These are phyloP conservation scores for Allacma fusca DNA, from an alignment of 2,888 invertebrate genomes.

Conservation along the genomic window DNA sequence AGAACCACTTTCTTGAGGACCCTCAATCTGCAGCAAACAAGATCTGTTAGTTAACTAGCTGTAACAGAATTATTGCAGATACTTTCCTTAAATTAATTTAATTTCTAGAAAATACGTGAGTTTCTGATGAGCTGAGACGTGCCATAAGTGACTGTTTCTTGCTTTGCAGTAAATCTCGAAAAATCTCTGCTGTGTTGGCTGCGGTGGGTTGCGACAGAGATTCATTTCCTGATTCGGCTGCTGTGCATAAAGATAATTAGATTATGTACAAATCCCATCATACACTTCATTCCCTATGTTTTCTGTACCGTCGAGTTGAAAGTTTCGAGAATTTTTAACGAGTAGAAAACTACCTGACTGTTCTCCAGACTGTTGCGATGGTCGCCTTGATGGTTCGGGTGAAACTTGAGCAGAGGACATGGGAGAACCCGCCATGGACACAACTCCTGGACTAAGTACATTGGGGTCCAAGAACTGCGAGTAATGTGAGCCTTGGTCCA, in stretches of 20 bases:
- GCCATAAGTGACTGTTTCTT: constrained; percentile 87
- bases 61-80: not conserved
- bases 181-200: constrained; percentile 80
- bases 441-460: constrained; percentile 58
- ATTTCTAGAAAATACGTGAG: constrained; percentile 75
- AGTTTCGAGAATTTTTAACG: too few relatives aligned
- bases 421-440: constrained; percentile 60
- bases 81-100: constrained; percentile 12
- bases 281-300: too few relatives aligned
- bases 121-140: constrained; percentile 87
- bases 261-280: not conserved
- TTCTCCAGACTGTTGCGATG: constrained; percentile 60
- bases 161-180: constrained; percentile 91
- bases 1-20: constrained; percentile 33
- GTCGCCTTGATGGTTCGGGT: constrained; percentile 59
- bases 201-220: constrained; percentile 24
- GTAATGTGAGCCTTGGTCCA: constrained; percentile 57
- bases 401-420: constrained; percentile 60
- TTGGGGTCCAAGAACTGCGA: constrained; percentile 60
- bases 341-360: constrained; percentile 42
- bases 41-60: not conserved
- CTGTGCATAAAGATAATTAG: not conserved
- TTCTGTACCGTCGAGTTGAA: too few relatives aligned
- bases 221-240: constrained; percentile 29
- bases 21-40: constrained; percentile 44